Conservation (phyloP, 2,888 invertebrate genomes). For the Hoplodrina blanda region DNA sequence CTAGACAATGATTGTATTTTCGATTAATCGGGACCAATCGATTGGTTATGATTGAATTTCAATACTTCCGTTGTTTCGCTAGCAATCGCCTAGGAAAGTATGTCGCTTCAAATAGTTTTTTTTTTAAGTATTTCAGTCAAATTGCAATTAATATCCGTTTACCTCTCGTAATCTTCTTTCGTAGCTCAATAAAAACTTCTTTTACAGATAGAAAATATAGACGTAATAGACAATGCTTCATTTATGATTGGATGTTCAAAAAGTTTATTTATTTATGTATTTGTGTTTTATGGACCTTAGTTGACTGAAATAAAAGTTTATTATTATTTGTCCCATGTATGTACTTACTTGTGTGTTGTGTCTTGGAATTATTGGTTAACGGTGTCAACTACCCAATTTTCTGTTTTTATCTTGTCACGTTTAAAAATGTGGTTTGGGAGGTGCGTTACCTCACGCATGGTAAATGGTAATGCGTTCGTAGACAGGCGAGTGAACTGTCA, state of each 20-base stretch:
- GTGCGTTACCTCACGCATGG: slow-evolving; percentile 5
- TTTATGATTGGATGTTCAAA: no score
- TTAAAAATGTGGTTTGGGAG: slow-evolving; percentile 1
- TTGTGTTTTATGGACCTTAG: no score
- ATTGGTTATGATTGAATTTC: slow-evolving; percentile 66
- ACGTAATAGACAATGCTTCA: background rate
- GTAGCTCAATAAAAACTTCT: background rate
- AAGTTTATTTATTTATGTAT: no score
- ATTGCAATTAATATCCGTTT: slow-evolving; percentile 2
- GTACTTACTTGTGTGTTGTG: no score
- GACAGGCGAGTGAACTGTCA: slow-evolving; percentile 30
- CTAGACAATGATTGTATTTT: slow-evolving; percentile 58
- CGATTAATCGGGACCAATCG: slow-evolving; percentile 62
- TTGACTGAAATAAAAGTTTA: no score
- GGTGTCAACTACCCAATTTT: no score
- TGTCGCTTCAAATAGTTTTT: slow-evolving; percentile 41
- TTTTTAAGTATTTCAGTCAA: background rate
- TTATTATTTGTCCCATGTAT: no score
- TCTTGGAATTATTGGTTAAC: no score
- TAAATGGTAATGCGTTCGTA: background rate
- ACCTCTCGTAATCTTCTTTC: background rate
- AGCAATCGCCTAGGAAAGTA: slow-evolving; percentile 63
- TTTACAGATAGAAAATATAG: background rate
- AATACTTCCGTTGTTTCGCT: slow-evolving; percentile 52
- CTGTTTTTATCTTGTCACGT: slow-evolving; percentile 4